Conservation (phyloP, 2,888 invertebrate genomes). For the Gortyna flavago region DNA sequence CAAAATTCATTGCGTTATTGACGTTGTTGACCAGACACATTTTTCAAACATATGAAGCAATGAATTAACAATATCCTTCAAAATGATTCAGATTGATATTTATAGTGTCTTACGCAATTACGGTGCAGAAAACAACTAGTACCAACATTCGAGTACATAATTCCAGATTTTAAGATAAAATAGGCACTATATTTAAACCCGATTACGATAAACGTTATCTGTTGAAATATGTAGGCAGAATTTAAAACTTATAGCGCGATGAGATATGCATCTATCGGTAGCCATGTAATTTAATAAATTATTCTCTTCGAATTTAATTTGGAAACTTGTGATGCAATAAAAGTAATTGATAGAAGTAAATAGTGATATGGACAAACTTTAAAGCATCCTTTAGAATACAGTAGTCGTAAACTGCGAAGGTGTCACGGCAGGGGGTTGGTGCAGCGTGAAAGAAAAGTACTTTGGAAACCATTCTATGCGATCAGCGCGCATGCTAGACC, state of each 20-base stretch:
- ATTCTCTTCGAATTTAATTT: constrained; percentile 24
- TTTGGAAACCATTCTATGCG: constrained; percentile 68
- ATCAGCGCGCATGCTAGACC: constrained; percentile 67
- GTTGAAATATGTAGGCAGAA: constrained; percentile 8
- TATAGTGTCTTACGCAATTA: background rate
- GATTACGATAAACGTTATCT: constrained; percentile 39
- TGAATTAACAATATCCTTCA: background rate
- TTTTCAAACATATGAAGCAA: background rate
- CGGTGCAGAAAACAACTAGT: background rate
- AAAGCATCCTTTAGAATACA: constrained; percentile 17
- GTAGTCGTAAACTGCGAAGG: constrained; percentile 30
- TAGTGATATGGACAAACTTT: constrained; percentile 1
- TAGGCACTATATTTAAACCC: constrained; percentile 21
- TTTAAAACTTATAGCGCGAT: constrained; percentile 38
- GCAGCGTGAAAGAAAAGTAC: constrained; percentile 62
- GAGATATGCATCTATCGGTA: constrained; percentile 42
- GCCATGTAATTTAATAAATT: constrained; percentile 34
- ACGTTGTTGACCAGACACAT: background rate
- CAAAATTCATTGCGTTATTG: background rate
- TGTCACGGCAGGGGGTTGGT: constrained; percentile 50
- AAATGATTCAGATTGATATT: background rate
- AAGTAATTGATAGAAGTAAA: constrained; percentile 32
- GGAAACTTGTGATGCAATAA: constrained; percentile 32
- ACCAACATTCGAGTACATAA: constrained; percentile 3
- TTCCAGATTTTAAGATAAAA: constrained; percentile 27